Base-by-base conservation (phyloP, 2,113 vertebrate genomes). In the Erythrocercus mccallii region DNA sequence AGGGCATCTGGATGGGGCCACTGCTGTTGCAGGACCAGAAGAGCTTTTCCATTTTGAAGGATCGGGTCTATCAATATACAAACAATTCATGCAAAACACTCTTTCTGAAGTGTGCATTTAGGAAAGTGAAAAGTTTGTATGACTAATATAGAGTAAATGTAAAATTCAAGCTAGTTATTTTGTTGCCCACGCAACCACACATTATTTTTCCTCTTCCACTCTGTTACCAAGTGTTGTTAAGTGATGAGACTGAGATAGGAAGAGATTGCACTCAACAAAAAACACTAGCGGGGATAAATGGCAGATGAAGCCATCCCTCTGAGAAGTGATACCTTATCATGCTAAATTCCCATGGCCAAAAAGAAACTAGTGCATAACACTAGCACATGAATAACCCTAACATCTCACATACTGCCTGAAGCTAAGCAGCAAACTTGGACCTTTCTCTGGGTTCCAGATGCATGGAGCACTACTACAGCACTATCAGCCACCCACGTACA, bases 401-500 rank as follows among this genome's bases (percentile, higher is more conserved):
- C 17, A 31, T 35, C 70, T 23, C 7, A 38, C 3, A 21, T 5
- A 12, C 12, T 71, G 24, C 48, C 35, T 3, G 9, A 33, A 33
- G 45, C 42, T 42, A 35, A 37, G 56, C 64, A 56, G 48, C 35
- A 50, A 42, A 56, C 56, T 35, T 1, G 0, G 71, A 10, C 31
- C 27, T 62, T 35, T 28, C 33, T 42, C 50, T 14, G 0, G 6
- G 31, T 40, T 54, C 33, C 64, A 47, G 6, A 2, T 38, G 21
- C 64, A 66, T 3, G 19, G 42, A 58, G 27, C 16, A 25, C 40
- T 38, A 42, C 35, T 27, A 37, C 38, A 30, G 48, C 22, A 47
- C 48, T 48, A 38, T 8, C 31, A 22, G 27, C n/a, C 53, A 19
- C 5, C 19, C 28, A 6, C 0, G 0, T 12, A 60, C 15, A 47